Base-by-base conservation (phyloP, 2,888 invertebrate genomes). In the Laspeyria flexula region DNA sequence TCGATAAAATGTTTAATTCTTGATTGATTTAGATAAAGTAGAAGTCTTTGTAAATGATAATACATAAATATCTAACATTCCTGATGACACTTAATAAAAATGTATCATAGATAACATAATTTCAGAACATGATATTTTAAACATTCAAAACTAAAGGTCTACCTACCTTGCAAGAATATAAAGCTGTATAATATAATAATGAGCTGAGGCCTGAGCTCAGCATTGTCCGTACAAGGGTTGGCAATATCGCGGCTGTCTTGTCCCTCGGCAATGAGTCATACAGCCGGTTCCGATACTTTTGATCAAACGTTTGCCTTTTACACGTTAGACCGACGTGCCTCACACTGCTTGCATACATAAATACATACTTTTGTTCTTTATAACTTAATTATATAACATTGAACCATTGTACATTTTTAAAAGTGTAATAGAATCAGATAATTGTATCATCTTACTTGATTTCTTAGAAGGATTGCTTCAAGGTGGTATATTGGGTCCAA, bases 241-340 rank as follows among this genome's bases (percentile, higher is more conserved):
- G 61, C 56, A 59, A 46, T 49, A 30, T 53, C 64, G 73, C 66
- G 51, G 44, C 64, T 55, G 52, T 49, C 53, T 62, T 60, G 64
- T 56, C 57, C 68, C 60, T 65, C 64, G 62, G 67, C 72, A 75
- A 74, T 85, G 85, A 85, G 66, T 85, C 85, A 85, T 71, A 54
- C 62, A 77, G 81, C 81, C 82, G 80, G 80, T 84, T 83, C 65
- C 52, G 49, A 62, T 57, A 67, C 47, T 65, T 71, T 64, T 61
- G 67, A 65, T 67, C 69, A 61, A 35, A 60, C 61, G 59, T 59
- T 70, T 66, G 65, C 62, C 57, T 73, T 58, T 54, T 58, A 55
- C 62, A 65, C 58, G 49, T 65, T 65, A 65, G 58, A 67, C 56
- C 50, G 60, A 56, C 55, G 58, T 57, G 56, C 56, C 54, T 60